Conservation (phyloP, 2,797 vertebrate species). For the Vireo griseus region DNA sequence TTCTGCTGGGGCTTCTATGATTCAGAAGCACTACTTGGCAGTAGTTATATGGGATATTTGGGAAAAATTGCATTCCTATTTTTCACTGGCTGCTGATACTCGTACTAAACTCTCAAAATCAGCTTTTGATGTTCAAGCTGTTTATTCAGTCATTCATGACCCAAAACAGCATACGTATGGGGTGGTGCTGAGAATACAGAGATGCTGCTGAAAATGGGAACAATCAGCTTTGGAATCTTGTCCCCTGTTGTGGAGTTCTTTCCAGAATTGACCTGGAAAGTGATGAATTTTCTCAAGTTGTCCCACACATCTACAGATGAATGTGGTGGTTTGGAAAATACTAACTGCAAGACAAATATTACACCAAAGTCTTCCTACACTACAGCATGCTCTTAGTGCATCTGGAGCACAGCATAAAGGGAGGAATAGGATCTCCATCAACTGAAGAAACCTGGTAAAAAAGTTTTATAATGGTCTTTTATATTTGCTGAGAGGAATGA, state of each 20-base stretch:
- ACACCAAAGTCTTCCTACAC: neutral
- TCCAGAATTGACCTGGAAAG: neutral
- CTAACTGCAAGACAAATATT: neutral
- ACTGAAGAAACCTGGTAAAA: neutral
- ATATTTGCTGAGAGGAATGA: neutral
- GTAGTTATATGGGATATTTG: neutral
- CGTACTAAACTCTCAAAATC: neutral
- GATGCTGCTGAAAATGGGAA: neutral
- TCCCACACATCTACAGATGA: neutral
- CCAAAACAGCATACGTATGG: accelerated
- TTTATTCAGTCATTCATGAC: neutral
- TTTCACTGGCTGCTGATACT: neutral
- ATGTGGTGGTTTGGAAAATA: neutral
- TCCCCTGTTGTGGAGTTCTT: neutral
- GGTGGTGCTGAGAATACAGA: neutral
- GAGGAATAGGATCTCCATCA: neutral
- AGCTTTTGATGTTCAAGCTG: neutral
- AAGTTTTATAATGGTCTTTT: neutral
- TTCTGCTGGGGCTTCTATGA: neutral
- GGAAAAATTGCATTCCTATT: neutral
- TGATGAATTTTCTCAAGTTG: neutral
- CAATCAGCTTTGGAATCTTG: neutral
- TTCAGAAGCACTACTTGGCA: neutral
- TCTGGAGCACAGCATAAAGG: neutral
- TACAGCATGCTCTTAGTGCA: neutral